Evolutionary conservation across 2,113 vertebrate species (phyloP).

Genomic region (Cololabis saira): DNA sequence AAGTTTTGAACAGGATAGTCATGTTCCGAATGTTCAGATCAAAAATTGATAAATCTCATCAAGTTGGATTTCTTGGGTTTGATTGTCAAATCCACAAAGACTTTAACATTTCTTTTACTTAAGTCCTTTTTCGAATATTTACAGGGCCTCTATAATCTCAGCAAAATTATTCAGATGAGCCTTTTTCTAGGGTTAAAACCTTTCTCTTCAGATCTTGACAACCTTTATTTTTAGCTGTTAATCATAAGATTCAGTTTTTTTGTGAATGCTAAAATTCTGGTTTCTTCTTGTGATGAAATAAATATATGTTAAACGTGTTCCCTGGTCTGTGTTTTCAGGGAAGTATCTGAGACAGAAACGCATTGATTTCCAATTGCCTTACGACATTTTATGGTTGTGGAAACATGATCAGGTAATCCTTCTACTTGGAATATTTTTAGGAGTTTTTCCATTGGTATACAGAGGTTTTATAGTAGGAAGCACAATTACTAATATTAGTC

Average conservation of each 20-base stretch:
- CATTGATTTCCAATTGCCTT: slow-evolving; percentile 98
- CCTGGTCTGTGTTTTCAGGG: slow-evolving; percentile 78
- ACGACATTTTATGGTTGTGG: slow-evolving; percentile 99
- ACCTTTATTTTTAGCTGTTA: too few species aligned
- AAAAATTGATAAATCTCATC: not conserved
- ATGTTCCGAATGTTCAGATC: not conserved
- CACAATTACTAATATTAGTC: not conserved
- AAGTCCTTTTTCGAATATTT: too few species aligned
- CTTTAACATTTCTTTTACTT: too few species aligned
- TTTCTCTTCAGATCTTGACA: too few species aligned
- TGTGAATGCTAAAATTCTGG: slow-evolving; percentile 8
- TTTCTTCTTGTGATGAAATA: too few species aligned
- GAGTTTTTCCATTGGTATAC: slow-evolving; percentile 13
- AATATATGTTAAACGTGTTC: too few species aligned
- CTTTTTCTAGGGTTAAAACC: too few species aligned
- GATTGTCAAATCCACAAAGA: too few species aligned
- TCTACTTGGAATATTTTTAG: slow-evolving; percentile 18
- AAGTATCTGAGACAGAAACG: slow-evolving; percentile 98
- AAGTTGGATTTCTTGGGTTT: too few species aligned
- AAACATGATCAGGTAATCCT: slow-evolving; percentile 96
- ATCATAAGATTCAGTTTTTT: not conserved
- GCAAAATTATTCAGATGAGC: too few species aligned
- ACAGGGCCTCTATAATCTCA: too few species aligned
- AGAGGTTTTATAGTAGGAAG: not conserved
- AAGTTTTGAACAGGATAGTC: not conserved